Percentiles rank a stretch among this genome's conserved stretches.
These are phyloP conservation scores for Hyphantria cunea DNA, from an alignment of 1,140 invertebrate species.

Conservation along the genomic window DNA sequence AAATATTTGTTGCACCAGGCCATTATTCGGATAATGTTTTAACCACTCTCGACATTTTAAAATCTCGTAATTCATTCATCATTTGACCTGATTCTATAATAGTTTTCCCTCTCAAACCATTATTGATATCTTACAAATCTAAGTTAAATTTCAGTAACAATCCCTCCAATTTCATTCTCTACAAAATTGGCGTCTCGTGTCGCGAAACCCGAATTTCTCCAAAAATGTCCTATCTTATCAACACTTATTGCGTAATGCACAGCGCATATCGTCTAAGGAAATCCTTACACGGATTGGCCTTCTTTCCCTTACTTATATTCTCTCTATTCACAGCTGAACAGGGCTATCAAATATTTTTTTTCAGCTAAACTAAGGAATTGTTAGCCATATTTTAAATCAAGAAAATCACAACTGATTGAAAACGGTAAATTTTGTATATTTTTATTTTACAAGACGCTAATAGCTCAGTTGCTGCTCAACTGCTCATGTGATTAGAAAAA, in stretches of 20 bases:
- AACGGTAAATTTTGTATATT: not conserved
- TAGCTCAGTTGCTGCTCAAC: no score
- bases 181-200: not conserved
- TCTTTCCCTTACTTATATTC: not conserved
- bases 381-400: not conserved
- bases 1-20: no score
- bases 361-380: conserved; percentile 1
- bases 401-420: conserved; percentile 11
- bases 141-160: not conserved
- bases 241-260: conserved; percentile 14
- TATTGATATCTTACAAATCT: not conserved
- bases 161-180: not conserved
- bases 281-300: conserved; percentile 13
- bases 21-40: no score
- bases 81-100: no score
- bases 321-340: not conserved
- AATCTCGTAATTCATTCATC: no score
- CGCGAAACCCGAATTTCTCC: not conserved
- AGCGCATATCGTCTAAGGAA: conserved; percentile 19
- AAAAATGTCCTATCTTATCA: conserved; percentile 7
- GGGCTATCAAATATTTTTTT: conserved; percentile 9
- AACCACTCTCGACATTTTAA: no score
- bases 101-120: no score
- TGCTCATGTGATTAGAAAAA: no score
- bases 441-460: no score